Evolutionary conservation across 2,113 vertebrate species (phyloP).

Genomic region (Ifrita kowaldi): DNA sequence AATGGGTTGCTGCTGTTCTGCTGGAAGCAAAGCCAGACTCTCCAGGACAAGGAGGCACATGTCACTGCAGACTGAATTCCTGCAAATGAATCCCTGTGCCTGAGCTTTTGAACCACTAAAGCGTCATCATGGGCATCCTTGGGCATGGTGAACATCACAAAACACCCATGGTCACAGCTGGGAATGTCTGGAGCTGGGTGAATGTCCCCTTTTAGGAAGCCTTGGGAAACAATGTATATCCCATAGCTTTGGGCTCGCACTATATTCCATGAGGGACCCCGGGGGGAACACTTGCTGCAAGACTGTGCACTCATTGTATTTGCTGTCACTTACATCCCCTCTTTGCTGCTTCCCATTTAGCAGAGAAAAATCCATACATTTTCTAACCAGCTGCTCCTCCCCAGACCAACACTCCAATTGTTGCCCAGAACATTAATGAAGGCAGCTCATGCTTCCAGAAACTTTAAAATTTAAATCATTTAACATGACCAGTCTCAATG

Average conservation of each 20-base stretch:
- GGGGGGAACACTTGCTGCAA: background rate
- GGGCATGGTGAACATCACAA: background rate
- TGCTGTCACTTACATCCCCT: background rate
- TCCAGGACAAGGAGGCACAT: background rate
- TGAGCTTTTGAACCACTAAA: background rate
- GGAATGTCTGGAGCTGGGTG: background rate
- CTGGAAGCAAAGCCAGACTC: background rate
- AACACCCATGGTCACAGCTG: background rate
- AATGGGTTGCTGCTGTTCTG: background rate
- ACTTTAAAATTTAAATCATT: background rate
- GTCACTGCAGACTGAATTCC: background rate
- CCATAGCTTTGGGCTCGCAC: background rate
- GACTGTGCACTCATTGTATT: constrained; percentile 43
- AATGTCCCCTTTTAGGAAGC: constrained; percentile 40
- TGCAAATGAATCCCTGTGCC: background rate
- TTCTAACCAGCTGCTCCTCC: background rate
- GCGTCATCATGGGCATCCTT: background rate
- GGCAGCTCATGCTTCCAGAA: background rate
- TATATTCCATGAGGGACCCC: background rate
- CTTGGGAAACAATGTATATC: background rate
- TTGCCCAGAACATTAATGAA: background rate
- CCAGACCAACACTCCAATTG: background rate
- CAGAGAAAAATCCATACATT: constrained; percentile 39
- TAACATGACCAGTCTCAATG: background rate
- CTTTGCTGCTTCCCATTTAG: background rate